phyloP scores from a whole-genome alignment of 2,888 invertebrate genomes.

The Schizotus pectinicornis region DNA sequence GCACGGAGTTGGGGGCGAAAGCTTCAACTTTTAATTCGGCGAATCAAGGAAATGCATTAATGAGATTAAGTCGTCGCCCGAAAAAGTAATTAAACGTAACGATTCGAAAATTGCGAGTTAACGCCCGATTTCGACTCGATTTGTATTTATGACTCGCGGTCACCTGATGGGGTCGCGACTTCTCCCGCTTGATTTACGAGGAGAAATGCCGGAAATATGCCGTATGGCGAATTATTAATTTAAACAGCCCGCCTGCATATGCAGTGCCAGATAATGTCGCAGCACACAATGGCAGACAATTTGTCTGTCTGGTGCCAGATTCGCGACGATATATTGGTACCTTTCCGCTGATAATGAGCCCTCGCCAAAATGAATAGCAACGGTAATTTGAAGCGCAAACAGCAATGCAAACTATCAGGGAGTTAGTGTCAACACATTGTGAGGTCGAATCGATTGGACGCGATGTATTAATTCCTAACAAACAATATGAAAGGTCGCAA shows the following conservation, averaged over 20 bases:
- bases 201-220: too few species aligned
- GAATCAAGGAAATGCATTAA: constrained; percentile 25
- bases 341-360: constrained; percentile 29
- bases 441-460: constrained; percentile 31
- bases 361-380: constrained; percentile 35
- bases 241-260: constrained; percentile 19
- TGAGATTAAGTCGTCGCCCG: constrained; percentile 11
- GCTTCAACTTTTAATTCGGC: constrained; percentile 22
- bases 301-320: constrained; percentile 32
- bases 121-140: too few species aligned
- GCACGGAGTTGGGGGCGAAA: constrained; percentile 3
- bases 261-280: constrained; percentile 16
- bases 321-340: constrained; percentile 32
- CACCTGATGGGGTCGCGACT: too few species aligned
- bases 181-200: too few species aligned
- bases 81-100: too few species aligned
- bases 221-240: constrained; percentile 23
- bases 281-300: constrained; percentile 29
- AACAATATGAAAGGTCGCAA: constrained; percentile 29
- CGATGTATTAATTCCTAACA: constrained; percentile 34
- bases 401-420: constrained; percentile 36
- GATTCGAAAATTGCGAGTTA: too few species aligned
- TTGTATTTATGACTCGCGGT: too few species aligned
- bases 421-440: constrained; percentile 37
- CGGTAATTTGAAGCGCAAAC: constrained; percentile 38